These are phyloP conservation scores for Tringa solitaria DNA, from an alignment of 2,113 vertebrate genomes.

Conservation along the genomic window DNA sequence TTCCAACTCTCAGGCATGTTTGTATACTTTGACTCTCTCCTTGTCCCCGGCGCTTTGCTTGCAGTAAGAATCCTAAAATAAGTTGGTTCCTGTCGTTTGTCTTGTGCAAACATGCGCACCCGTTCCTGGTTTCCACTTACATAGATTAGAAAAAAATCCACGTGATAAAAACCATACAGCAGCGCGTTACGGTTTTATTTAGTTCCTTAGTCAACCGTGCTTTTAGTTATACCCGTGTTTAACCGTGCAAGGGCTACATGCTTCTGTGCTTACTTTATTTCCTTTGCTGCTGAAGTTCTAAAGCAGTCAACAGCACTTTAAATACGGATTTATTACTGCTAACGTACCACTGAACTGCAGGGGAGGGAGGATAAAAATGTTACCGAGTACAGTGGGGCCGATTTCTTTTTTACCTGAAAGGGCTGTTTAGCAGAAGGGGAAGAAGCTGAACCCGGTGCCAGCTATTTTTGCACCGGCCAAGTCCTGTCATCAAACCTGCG, in stretches of 20 bases:
- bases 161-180: background rate
- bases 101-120: background rate
- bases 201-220: background rate
- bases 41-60: background rate
- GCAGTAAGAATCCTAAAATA: background rate
- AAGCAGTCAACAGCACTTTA: slow-evolving; percentile 45
- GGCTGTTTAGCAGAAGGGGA: background rate
- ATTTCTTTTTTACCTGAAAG: slow-evolving; percentile 11
- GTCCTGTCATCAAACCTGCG: background rate
- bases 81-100: background rate
- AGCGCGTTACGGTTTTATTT: slow-evolving; percentile 9
- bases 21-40: background rate
- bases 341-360: background rate
- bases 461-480: slow-evolving; percentile 2
- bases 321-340: slow-evolving; percentile 30
- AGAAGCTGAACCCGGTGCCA: background rate
- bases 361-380: slow-evolving; percentile 16
- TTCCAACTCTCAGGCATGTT: background rate
- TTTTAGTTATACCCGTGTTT: slow-evolving; percentile 7
- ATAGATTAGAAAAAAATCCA: background rate
- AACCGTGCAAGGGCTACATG: background rate
- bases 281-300: slow-evolving; percentile 36
- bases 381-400: background rate
- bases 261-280: slow-evolving; percentile 51
- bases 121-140: background rate